Evolutionary conservation across 1,140 invertebrate species (phyloP).

Genomic region (Hyposmocoma kahamanoa): DNA sequence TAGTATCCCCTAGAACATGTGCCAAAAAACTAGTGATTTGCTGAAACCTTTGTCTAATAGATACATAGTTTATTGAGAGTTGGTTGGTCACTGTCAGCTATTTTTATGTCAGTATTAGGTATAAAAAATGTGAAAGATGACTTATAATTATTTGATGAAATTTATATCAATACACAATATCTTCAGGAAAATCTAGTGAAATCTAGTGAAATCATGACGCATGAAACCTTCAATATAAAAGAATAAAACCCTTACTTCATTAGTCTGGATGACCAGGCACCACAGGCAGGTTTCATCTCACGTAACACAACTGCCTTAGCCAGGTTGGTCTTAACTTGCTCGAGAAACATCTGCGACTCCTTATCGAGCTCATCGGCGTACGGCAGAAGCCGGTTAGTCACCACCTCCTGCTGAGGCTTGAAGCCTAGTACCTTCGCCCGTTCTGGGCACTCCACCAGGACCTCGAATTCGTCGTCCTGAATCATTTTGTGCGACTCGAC

Average conservation of each 20-base stretch:
- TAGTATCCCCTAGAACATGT: too few species aligned
- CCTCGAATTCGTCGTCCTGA: conserved; percentile 54
- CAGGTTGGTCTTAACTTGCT: conserved; percentile 81
- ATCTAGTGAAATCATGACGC: too few species aligned
- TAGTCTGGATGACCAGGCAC: conserved; percentile 77
- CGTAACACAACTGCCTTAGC: conserved; percentile 78
- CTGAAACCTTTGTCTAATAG: too few species aligned
- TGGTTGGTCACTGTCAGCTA: too few species aligned
- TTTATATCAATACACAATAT: too few species aligned
- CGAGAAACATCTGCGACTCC: conserved; percentile 76
- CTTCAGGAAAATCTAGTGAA: too few species aligned
- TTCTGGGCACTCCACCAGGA: conserved; percentile 38
- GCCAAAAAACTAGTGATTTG: too few species aligned
- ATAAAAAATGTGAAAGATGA: too few species aligned
- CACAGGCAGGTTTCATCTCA: conserved; percentile 80
- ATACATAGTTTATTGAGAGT: too few species aligned
- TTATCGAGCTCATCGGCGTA: conserved; percentile 79
- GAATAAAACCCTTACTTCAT: conserved; percentile 74
- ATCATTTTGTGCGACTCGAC: conserved; percentile 41
- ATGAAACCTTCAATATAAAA: too few species aligned
- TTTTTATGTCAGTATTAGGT: too few species aligned
- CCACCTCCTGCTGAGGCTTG: conserved; percentile 77
- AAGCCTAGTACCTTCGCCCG: conserved; percentile 48
- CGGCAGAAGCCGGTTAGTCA: conserved; percentile 80
- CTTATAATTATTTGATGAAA: too few species aligned